Evolutionary conservation across 2,888 invertebrate genomes (phyloP), one percentile per base, ranked within the genome.

Genomic region (Cryptocephalus primarius): DNA sequence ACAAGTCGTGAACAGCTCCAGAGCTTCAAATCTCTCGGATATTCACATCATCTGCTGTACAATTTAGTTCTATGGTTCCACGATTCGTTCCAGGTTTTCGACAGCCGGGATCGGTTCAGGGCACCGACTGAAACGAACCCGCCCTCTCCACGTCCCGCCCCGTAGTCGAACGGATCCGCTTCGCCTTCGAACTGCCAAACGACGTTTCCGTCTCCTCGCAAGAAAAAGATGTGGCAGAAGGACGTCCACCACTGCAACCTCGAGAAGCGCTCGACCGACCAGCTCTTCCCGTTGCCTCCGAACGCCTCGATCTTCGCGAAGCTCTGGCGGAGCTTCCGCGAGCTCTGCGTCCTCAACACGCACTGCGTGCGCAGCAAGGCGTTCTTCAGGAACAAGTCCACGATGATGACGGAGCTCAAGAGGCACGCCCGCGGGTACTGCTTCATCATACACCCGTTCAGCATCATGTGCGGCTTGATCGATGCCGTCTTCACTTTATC

Each of bases 391-490:
- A 55, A 56, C 36, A 51, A 47, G 32, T 55, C 55, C 0, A 48
- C 51, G 9, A 52, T 55, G 50, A 39, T 51, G n/a, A 22, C 32
- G 8, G 58, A 58, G 43, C 54, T 52, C 44, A 53, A 47, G 43
- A 38, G 55, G 12, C 54, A 58, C 43, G 45, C 45, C n/a, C 44
- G 34, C 32, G 14, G 31, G 4, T 9, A 50, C 40, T n/a, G 44
- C 6, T 53, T 38, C 45, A 50, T 60, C 22, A 59, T 58, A 32
- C 60, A 60, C 43, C 60, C 60, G 1, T 54, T 60, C 44, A 60
- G 60, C 43, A 49, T n/a, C 13, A 33, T 56, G 34, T 52, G 50
- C 40, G 40, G 47, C 12, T 12, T 53, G 1, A 22, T 53, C 6
- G 48, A 56, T 40, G 40, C 46, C 8, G 10, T 50, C 9, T 50